Conservation (phyloP, 2,888 invertebrate genomes). For the Melinopterus prodromus region DNA sequence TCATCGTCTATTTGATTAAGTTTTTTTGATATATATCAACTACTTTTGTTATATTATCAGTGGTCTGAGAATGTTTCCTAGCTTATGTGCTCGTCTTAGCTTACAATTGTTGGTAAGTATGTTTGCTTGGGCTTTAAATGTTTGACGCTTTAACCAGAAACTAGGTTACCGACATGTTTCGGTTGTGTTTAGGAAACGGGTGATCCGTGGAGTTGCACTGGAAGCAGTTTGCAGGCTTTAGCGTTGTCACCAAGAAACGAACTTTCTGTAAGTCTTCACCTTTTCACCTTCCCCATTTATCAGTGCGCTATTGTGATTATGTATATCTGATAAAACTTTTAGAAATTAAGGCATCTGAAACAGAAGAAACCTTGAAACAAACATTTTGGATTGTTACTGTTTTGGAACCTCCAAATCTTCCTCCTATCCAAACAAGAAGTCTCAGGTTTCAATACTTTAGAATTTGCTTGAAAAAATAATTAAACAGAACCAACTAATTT, state of each 20-base stretch:
- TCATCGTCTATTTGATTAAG: not conserved
- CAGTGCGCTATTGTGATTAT: not conserved
- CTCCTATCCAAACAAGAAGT: too few relatives aligned
- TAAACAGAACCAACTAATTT: too few relatives aligned
- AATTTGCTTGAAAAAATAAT: too few relatives aligned
- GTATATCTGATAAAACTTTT: not conserved
- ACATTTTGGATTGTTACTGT: not conserved
- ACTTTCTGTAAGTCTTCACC: slow-evolving; percentile 55
- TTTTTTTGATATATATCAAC: not conserved
- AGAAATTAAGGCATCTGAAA: not conserved
- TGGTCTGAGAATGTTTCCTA: slow-evolving; percentile 1
- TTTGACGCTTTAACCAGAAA: not conserved
- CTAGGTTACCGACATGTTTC: slow-evolving; percentile 1
- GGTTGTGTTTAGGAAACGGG: slow-evolving; percentile 60
- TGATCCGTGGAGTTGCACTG: slow-evolving; percentile 63
- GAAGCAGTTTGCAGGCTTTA: slow-evolving; percentile 63
- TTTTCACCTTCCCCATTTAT: slow-evolving; percentile 44
- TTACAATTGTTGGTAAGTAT: slow-evolving; percentile 11
- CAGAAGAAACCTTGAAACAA: not conserved
- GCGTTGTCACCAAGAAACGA: slow-evolving; percentile 64
- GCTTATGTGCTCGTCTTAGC: slow-evolving; percentile 10
- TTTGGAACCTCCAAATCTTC: too few relatives aligned
- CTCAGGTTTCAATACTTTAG: too few relatives aligned
- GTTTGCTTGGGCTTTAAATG: not conserved
- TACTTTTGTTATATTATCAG: not conserved